Base-by-base conservation (phyloP, 2,888 invertebrate species). In the Trypoxylon attenuatum region DNA sequence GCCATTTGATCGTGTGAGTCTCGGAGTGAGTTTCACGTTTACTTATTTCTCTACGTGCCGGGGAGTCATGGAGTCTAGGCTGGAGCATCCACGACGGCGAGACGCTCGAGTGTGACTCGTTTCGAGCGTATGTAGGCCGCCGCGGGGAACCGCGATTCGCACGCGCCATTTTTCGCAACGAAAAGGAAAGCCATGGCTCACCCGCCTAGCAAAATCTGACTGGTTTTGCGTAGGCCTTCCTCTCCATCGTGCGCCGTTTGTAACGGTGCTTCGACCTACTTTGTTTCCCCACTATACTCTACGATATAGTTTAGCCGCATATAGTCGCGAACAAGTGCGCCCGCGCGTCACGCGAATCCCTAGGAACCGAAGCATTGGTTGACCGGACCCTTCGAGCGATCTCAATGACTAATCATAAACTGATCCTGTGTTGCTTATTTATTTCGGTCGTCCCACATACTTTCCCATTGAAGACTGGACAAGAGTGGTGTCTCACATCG, bases 121-220 rank as follows among this genome's bases (percentile, higher is more conserved):
- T 73, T 57, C 54, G 2, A n/a, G n/a, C 27, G 39, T 64, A 85
- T 81, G 82, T 84, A 76, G 85, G 85, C 83, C 84, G 79, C 61
- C 76, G 79, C 65, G 78, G 79, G 81, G 82, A 80, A 80, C 76
- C 78, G 77, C 80, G 77, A 82, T 85, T 84, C 85, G 84, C 83
- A 83, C 84, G 84, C 84, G 84, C 84, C 82, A 86, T 87, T 87
- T 87, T 87, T 87, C 87, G 83, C 81, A 85, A 86, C 77, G 87
- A 87, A 87, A 87, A 86, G 87, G 87, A 87, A 87, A 87, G 87
- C 87, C 81, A 77, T 76, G 79, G 76, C 60, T 65, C 58, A 49
- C 63, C 76, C 73, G 74, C 71, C 79, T 80, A 79, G 83, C 81
- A 80, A 83, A 84, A 84, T 83, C 71, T 59, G 71, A 69, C 69